phyloP scores from a whole-genome alignment of 2,888 invertebrate genomes.

The Allygus modestus region DNA sequence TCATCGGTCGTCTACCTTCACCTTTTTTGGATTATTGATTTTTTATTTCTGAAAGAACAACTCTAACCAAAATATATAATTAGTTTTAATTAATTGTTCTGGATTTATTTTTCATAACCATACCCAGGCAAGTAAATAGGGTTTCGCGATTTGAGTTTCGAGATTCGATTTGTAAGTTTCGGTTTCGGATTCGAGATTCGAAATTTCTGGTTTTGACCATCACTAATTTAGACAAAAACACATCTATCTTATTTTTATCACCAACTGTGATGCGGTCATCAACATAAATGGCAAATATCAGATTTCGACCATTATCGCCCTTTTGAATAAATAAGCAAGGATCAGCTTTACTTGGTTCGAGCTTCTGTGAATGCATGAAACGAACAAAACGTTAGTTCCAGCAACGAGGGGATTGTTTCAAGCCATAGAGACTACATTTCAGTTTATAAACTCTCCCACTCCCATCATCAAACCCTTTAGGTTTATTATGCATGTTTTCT shows the following conservation, averaged over 20 bases:
- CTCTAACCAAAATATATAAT: too few species aligned
- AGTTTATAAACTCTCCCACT: slow-evolving; percentile 64
- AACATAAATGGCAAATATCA: not conserved
- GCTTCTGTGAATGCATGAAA: not conserved
- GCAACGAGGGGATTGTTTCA: slow-evolving; percentile 64
- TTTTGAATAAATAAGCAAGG: slow-evolving; percentile 5
- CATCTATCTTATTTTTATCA: not conserved
- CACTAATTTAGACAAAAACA: too few species aligned
- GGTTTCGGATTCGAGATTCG: too few species aligned
- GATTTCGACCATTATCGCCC: not conserved
- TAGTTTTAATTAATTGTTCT: too few species aligned
- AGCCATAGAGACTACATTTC: slow-evolving; percentile 68
- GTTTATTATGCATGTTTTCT: slow-evolving; percentile 69
- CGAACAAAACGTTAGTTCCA: slow-evolving; percentile 48
- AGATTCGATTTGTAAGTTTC: too few species aligned
- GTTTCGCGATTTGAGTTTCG: too few species aligned
- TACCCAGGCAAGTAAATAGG: too few species aligned
- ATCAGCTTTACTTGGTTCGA: not conserved
- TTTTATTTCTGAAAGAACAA: too few species aligned
- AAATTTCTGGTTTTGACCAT: too few species aligned
- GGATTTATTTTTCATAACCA: too few species aligned
- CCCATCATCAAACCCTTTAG: slow-evolving; percentile 62
- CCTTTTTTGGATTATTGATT: too few species aligned
- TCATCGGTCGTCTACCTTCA: too few species aligned
- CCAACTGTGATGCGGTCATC: not conserved